These are phyloP conservation scores for Drosophila kambysellisi DNA, from an alignment of 2,888 invertebrate genomes.

Conservation along the genomic window DNA sequence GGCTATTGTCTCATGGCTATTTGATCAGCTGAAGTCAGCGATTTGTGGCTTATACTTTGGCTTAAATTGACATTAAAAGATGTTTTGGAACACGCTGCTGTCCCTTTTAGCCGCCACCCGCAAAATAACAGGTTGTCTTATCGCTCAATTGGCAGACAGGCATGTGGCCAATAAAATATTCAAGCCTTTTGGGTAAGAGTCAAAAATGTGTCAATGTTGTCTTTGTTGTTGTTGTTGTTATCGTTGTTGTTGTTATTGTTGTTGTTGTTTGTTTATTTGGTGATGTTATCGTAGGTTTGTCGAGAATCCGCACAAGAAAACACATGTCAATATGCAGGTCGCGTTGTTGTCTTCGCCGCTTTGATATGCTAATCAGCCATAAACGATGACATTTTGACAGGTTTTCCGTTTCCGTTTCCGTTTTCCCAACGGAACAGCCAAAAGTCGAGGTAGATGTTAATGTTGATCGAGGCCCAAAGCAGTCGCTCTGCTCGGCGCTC, in stretches of 20 bases:
- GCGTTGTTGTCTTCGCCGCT: constrained; percentile 67
- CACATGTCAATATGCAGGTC: constrained; percentile 74
- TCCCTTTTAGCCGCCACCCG: neutral
- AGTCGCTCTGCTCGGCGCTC: constrained; percentile 2
- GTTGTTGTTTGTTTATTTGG: neutral
- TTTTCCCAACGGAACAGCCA: constrained; percentile 62
- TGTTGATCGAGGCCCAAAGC: constrained; percentile 31
- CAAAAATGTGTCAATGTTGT: neutral
- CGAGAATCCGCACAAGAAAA: constrained; percentile 66
- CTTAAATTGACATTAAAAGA: constrained; percentile 34
- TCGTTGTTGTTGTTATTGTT: constrained; percentile 7
- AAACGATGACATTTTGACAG: constrained; percentile 78
- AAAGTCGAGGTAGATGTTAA: constrained; percentile 6
- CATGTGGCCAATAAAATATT: constrained; percentile 70
- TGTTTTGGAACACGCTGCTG: constrained; percentile 10
- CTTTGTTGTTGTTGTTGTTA: neutral
- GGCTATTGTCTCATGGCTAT: neutral
- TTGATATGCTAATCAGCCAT: constrained; percentile 78
- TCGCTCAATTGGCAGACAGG: constrained; percentile 64
- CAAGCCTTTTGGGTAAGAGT: constrained; percentile 45
- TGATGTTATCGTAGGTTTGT: constrained; percentile 14
- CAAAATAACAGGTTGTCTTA: constrained; percentile 41
- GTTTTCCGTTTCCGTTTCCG: constrained; percentile 69
- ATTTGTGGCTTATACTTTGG: constrained; percentile 47
- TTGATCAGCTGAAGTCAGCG: constrained; percentile 2